phyloP scores from a whole-genome alignment of 2,113 vertebrate genomes.

The Chionodraco myersi region DNA sequence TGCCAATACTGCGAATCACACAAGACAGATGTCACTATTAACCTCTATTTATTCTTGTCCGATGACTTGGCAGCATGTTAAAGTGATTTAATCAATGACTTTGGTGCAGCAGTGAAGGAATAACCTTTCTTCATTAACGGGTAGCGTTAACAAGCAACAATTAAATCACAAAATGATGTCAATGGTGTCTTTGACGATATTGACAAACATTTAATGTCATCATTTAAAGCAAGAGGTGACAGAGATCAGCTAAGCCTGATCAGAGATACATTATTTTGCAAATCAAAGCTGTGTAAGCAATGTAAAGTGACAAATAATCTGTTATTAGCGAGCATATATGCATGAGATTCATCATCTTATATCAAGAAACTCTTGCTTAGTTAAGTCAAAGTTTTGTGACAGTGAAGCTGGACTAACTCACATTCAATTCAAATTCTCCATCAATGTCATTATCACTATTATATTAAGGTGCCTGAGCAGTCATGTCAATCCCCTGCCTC shows the following conservation, averaged over 20 bases:
- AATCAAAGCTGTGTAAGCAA: neutral
- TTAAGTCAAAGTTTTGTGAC: neutral
- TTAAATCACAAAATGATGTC: neutral
- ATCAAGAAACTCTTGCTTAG: neutral
- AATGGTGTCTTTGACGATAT: no score
- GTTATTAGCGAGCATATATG: neutral
- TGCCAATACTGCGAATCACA: neutral
- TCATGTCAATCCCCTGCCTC: neutral
- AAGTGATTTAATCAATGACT: constrained; percentile 1
- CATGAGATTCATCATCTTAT: neutral
- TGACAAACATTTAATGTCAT: neutral
- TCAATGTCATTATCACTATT: neutral
- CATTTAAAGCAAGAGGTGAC: neutral
- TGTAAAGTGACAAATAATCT: neutral
- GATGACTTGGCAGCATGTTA: neutral
- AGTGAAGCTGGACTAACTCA: neutral
- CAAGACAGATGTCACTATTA: neutral
- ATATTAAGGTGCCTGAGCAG: neutral
- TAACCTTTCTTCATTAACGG: neutral
- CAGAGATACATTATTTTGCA: neutral
- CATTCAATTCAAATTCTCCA: neutral
- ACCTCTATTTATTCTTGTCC: neutral
- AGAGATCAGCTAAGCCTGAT: neutral
- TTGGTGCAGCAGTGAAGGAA: neutral
- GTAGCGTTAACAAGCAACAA: neutral